These are phyloP conservation scores for Branchinecta lindahli DNA, from an alignment of 1,140 invertebrate species.

Conservation along the genomic window DNA sequence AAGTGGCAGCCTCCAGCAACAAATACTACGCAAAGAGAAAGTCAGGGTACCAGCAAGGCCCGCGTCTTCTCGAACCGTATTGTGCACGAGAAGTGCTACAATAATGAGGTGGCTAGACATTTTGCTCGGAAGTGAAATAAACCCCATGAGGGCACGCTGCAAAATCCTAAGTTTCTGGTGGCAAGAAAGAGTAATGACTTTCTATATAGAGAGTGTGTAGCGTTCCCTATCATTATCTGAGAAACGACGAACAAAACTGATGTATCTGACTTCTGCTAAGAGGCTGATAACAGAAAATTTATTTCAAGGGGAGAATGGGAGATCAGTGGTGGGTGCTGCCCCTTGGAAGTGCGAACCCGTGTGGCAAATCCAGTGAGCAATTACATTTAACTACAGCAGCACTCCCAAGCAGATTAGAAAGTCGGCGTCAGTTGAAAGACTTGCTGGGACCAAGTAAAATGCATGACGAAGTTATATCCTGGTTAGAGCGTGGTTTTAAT, in stretches of 20 bases:
- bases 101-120: neutral
- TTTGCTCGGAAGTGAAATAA: neutral
- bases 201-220: no score
- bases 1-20: slow-evolving; percentile 3
- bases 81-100: no score
- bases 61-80: no score
- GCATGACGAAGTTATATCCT: no score
- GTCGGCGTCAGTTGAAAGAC: neutral
- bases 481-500: neutral
- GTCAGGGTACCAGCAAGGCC: neutral
- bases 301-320: neutral
- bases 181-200: neutral
- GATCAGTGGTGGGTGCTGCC: neutral
- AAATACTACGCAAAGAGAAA: neutral
- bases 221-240: no score
- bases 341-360: neutral
- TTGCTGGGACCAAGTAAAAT: neutral
- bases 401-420: neutral
- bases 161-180: neutral
- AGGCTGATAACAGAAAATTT: neutral
- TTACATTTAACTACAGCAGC: neutral
- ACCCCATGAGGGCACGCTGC: neutral
- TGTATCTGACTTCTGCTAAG: no score
- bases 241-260: no score
- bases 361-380: no score